Evolutionary conservation across 1,140 invertebrate genomes (phyloP), one percentile per base, ranked within the genome.

Genomic region (Diabrotica virgifera): DNA sequence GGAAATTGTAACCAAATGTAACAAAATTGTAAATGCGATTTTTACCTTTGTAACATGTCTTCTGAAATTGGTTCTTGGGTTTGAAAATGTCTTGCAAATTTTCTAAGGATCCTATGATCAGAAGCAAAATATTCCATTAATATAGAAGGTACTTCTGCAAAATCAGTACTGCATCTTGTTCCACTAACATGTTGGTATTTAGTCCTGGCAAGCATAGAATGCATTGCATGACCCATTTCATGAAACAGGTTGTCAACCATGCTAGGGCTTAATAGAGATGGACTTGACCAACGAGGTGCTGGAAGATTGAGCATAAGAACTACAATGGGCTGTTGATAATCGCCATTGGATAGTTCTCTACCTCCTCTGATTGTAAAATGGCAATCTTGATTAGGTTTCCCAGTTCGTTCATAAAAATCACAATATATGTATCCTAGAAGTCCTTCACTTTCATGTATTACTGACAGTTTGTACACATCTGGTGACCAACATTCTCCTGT

Each of bases 151-250:
- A 99, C 93, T 85, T 99, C 98, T 5, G 97, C 97, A 78, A 99
- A 93, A 83, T 99, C 97, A 6, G 97, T 98, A 46, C 91, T 89
- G 79, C 96, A 99, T 66, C 98, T 84, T 0, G 98, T 99, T 65
- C 96, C 97, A 35, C 95, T 95, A 12, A 98, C 93, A 81, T 99
- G 97, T 81, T 99, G 97, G 82, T 98, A 96, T 63, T 88, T 85
- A 0, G 97, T 97, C 69, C 94, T 85, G 6, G 92, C 97, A 59
- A 99, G 79, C 95, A 99, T 99, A 5, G 97, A 99, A 81, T 99
- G 98, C 84, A 99, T 90, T 6, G 97, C 98, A 83, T 99, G 98
- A 0, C 97, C 97, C 90, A 98, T 93, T 84, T 99, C 97, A 77
- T 99, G 98, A 80, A 99, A 99, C 36, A 99, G 81, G 82, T 98